phyloP scores from a whole-genome alignment of 2,113 vertebrate genomes.

The Megaceryle maxima region DNA sequence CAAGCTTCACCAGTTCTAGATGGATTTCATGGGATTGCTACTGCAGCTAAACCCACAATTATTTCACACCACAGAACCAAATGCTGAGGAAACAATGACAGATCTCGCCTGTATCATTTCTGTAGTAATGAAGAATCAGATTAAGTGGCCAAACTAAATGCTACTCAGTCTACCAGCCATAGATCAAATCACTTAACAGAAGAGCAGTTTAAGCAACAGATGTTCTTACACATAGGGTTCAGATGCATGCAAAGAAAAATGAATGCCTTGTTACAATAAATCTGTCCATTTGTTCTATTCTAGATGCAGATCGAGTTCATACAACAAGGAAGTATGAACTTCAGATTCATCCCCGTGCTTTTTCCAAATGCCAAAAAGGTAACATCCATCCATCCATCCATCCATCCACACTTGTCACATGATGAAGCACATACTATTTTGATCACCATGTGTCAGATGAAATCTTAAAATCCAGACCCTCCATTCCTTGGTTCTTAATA shows the following conservation, averaged over 20 bases:
- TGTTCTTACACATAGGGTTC: not conserved
- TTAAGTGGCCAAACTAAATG: not conserved
- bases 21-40: not conserved
- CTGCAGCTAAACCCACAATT: not conserved
- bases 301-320: slow-evolving; percentile 98
- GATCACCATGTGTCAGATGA: slow-evolving; percentile 13
- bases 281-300: slow-evolving; percentile 54
- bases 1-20: not conserved
- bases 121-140: not conserved
- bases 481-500: not conserved
- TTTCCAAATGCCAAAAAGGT: slow-evolving; percentile 91
- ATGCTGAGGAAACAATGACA: not conserved
- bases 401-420: not conserved
- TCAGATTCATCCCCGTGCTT: slow-evolving; percentile 92
- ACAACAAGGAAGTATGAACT: slow-evolving; percentile 94
- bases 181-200: not conserved
- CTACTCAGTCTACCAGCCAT: not conserved
- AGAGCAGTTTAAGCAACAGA: not conserved
- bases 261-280: not conserved
- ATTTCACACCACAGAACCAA: not conserved
- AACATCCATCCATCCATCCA: not conserved
- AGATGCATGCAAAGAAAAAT: not conserved
- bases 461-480: not conserved
- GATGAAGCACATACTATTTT: slow-evolving; percentile 7
- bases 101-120: not conserved